Conservation (phyloP, 2,888 invertebrate genomes). For the Rotaria magnacalcarata region DNA sequence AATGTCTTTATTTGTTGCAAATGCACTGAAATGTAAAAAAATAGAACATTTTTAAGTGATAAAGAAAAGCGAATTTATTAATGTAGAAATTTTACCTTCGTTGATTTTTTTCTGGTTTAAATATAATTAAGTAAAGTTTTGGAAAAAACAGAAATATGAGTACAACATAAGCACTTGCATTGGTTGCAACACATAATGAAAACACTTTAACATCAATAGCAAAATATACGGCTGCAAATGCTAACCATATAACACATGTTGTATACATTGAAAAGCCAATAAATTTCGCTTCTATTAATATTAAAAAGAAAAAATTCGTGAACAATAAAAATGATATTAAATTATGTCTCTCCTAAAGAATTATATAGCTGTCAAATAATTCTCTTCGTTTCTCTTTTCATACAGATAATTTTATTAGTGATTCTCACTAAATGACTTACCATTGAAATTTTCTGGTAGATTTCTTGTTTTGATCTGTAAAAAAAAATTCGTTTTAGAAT, state of each 20-base stretch:
- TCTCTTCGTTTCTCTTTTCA: no score
- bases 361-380: no score
- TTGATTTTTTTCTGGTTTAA: slow-evolving; percentile 73
- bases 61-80: no score
- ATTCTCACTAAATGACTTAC: background rate
- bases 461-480: slow-evolving; percentile 66
- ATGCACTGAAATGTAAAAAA: slow-evolving; percentile 60
- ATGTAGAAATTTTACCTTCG: slow-evolving; percentile 57
- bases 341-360: no score
- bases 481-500: slow-evolving; percentile 61
- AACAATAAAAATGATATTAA: no score
- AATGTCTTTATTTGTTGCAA: slow-evolving; percentile 70
- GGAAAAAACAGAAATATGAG: slow-evolving; percentile 72
- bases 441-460: slow-evolving; percentile 96
- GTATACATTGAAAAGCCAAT: slow-evolving; percentile 98
- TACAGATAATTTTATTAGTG: no score
- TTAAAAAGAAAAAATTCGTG: background rate
- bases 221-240: slow-evolving; percentile 92
- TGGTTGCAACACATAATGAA: slow-evolving; percentile 69
- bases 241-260: slow-evolving; percentile 93
- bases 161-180: slow-evolving; percentile 71
- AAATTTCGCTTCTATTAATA: slow-evolving; percentile 57
- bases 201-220: slow-evolving; percentile 68
- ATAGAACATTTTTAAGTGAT: no score
- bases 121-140: slow-evolving; percentile 72